Evolutionary conservation across 2,888 invertebrate genomes (phyloP).

Genomic region (Smittia aterrima): DNA sequence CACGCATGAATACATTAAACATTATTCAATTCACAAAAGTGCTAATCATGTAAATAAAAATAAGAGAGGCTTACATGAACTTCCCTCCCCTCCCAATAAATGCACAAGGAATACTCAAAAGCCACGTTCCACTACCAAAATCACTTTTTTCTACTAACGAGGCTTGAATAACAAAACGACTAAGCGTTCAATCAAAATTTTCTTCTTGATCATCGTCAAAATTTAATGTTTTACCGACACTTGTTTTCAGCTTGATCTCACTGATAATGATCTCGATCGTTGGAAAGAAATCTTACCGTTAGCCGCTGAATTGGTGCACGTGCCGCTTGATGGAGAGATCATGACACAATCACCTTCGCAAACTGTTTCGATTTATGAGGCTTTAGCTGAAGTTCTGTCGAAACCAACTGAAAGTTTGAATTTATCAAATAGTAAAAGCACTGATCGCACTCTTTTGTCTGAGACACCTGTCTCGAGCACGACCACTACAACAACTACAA

Average conservation of each 20-base stretch:
- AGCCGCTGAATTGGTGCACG: slow-evolving; percentile 44
- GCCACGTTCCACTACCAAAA: slow-evolving; percentile 3
- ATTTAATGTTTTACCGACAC: background rate
- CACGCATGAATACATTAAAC: background rate
- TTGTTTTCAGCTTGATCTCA: slow-evolving; percentile 36
- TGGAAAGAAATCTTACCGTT: slow-evolving; percentile 39
- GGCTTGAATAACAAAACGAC: background rate
- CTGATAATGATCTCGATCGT: slow-evolving; percentile 36
- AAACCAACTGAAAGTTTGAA: slow-evolving; percentile 46
- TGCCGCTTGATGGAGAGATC: slow-evolving; percentile 57
- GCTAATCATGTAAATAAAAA: background rate
- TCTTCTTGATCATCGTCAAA: too few species aligned
- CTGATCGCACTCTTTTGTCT: slow-evolving; percentile 42
- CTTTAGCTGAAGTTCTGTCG: slow-evolving; percentile 59
- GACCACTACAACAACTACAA: slow-evolving; percentile 44
- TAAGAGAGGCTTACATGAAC: background rate
- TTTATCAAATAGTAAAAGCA: slow-evolving; percentile 44
- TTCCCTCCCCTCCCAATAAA: background rate
- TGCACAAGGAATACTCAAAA: too few species aligned
- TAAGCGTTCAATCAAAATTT: background rate
- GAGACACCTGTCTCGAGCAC: slow-evolving; percentile 46
- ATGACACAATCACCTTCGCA: slow-evolving; percentile 57
- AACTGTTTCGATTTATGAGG: slow-evolving; percentile 61
- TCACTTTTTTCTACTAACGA: background rate
- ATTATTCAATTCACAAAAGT: background rate